Evolutionary conservation across 2,888 invertebrate species (phyloP).

Genomic region (Carterocephalus palaemon): DNA sequence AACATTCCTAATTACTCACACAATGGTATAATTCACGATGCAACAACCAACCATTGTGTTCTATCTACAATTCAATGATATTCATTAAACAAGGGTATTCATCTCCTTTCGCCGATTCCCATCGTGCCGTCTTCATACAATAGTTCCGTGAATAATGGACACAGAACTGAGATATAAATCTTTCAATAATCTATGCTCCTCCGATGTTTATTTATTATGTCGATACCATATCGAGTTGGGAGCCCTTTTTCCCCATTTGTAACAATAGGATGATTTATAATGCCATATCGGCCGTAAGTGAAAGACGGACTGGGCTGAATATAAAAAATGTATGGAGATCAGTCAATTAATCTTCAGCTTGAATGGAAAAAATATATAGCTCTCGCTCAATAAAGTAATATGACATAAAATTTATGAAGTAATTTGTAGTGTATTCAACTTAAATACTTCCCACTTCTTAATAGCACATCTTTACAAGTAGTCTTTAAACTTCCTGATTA

Average conservation of each 20-base stretch:
- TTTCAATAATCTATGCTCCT: constrained; percentile 69
- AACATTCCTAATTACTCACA: no score
- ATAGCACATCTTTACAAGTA: no score
- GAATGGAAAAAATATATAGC: no score
- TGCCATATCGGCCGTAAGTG: constrained; percentile 30
- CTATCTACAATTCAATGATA: constrained; percentile 35
- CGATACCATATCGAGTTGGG: constrained; percentile 52
- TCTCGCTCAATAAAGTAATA: no score
- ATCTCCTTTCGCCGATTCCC: constrained; percentile 31
- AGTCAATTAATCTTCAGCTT: neutral
- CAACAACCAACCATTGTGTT: constrained; percentile 32
- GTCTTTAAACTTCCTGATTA: no score
- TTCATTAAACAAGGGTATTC: constrained; percentile 29
- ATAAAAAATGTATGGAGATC: constrained; percentile 10
- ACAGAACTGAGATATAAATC: constrained; percentile 69
- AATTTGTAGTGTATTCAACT: no score
- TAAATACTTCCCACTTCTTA: no score
- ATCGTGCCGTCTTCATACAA: constrained; percentile 54
- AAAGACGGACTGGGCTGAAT: constrained; percentile 10
- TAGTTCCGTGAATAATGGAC: constrained; percentile 66
- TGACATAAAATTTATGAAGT: no score
- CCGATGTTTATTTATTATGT: constrained; percentile 69
- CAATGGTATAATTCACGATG: no score
- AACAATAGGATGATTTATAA: constrained; percentile 69
- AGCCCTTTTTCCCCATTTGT: constrained; percentile 45